phyloP scores from a whole-genome alignment of 2,113 vertebrate species.

The Octodon degus region DNA sequence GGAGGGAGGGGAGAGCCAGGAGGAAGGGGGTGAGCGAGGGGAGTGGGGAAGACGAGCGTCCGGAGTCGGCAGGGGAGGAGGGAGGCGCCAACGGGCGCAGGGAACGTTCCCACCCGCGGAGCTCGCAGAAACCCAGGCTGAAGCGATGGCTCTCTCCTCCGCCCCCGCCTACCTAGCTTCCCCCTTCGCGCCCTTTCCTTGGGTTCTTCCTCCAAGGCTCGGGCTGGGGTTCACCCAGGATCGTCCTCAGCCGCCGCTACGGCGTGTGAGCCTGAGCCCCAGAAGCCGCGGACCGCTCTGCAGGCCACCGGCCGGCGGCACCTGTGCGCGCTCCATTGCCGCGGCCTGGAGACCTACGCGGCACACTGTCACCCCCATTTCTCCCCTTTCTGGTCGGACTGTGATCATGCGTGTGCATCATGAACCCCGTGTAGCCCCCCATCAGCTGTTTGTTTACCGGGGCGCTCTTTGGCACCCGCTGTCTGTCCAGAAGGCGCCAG shows the following conservation, averaged over 20 bases:
- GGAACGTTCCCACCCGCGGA: neutral
- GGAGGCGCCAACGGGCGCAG: neutral
- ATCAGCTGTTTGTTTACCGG: slow-evolving; percentile 26
- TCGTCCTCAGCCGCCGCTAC: neutral
- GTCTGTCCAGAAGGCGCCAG: slow-evolving; percentile 57
- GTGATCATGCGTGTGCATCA: neutral
- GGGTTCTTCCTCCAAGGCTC: neutral
- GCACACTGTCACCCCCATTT: neutral
- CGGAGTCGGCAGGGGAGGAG: neutral
- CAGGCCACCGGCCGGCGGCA: slow-evolving; percentile 51
- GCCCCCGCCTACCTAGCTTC: fast-evolving
- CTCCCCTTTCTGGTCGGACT: neutral
- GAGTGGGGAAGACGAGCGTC: neutral
- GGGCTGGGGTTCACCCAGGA: neutral
- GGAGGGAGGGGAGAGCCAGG: neutral
- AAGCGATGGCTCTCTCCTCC: neutral
- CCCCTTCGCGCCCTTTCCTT: neutral
- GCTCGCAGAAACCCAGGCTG: neutral
- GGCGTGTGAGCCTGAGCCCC: neutral
- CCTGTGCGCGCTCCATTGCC: slow-evolving; percentile 60
- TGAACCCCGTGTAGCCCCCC: slow-evolving; percentile 26
- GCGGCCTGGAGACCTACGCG: neutral
- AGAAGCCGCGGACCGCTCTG: neutral
- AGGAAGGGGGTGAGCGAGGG: neutral
- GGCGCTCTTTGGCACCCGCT: slow-evolving; percentile 47